Base-by-base conservation (phyloP, 2,888 invertebrate species). In the Rhagium mordax region DNA sequence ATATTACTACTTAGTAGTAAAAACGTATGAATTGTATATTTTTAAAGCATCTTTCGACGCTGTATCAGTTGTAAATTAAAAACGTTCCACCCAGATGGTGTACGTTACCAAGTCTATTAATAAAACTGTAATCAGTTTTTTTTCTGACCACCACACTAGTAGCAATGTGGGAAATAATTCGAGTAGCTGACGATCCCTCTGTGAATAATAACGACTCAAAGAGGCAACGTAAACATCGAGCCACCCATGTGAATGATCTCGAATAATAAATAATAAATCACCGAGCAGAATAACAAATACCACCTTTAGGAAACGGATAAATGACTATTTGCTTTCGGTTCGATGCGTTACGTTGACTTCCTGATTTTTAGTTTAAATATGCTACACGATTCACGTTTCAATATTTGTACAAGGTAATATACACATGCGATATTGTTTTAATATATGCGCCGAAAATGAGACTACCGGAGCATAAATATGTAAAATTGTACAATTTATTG, bases 201-300 rank as follows among this genome's bases (percentile, higher is more conserved):
- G 18, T 70, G 78, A 79, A 80, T 80, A 78, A 76, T 76, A 75
- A 79, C 77, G 69, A 78, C 73, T 71, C 74, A 74, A 74, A 70
- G 59, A 59, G 71, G 13, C 66, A 72, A 72, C 67, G 72, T 74
- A 77, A 74, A 74, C 71, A 71, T 66, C 70, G 68, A 71, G 64
- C 21, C 64, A 55, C 64, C 53, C 75, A 73, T 75, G 80, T 77
- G 78, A 80, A 79, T 68, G 76, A 72, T 77, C 75, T 70, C 57
- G 68, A 71, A 68, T 73, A 73, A 76, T 74, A 77, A 73, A 76
- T 74, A 77, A 73, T 64, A 61, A 74, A 64, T 49, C 55, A 18
- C 18, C 59, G 68, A 68, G 33, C 61, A 65, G 75, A 78, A 79
- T 79, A 75, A 75, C 70, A 77, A 79, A 67, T 57, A 68, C 57